phyloP scores from a whole-genome alignment of 1,140 invertebrate genomes.

The Drosophila setifemur region DNA sequence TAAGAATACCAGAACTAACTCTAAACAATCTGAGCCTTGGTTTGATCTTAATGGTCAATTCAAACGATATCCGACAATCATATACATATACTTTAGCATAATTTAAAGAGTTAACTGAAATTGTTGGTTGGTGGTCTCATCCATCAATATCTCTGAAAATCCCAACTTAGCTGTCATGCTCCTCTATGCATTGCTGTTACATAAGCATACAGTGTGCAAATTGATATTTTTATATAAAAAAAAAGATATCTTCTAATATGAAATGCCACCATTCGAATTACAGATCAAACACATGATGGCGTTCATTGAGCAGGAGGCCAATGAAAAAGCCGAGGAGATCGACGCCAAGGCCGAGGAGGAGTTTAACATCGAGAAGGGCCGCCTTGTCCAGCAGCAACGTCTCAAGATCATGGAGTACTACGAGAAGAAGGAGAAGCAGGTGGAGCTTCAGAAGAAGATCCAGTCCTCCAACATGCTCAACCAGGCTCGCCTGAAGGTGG shows the following conservation, averaged over 20 bases:
- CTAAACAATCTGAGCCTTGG: too few relatives aligned
- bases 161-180: too few relatives aligned
- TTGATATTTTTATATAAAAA: too few relatives aligned
- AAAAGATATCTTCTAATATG: not conserved
- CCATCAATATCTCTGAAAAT: too few relatives aligned
- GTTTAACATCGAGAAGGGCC: conserved; percentile 99
- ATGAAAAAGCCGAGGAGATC: conserved; percentile 99
- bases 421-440: conserved; percentile 99
- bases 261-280: not conserved
- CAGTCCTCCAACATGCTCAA: conserved; percentile 99
- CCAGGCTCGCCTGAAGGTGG: conserved; percentile 94
- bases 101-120: too few relatives aligned
- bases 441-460: conserved; percentile 99
- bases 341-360: conserved; percentile 99
- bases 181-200: too few relatives aligned
- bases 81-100: too few relatives aligned
- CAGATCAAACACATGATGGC: conserved; percentile 99
- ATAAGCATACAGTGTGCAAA: too few relatives aligned
- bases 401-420: conserved; percentile 99
- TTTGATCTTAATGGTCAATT: too few relatives aligned
- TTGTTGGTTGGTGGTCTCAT: too few relatives aligned
- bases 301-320: conserved; percentile 99
- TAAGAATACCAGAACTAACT: too few relatives aligned
- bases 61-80: too few relatives aligned
- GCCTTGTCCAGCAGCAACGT: conserved; percentile 98